These are phyloP conservation scores for Valencia hispanica DNA, from an alignment of 2,797 vertebrate genomes.

Conservation along the genomic window DNA sequence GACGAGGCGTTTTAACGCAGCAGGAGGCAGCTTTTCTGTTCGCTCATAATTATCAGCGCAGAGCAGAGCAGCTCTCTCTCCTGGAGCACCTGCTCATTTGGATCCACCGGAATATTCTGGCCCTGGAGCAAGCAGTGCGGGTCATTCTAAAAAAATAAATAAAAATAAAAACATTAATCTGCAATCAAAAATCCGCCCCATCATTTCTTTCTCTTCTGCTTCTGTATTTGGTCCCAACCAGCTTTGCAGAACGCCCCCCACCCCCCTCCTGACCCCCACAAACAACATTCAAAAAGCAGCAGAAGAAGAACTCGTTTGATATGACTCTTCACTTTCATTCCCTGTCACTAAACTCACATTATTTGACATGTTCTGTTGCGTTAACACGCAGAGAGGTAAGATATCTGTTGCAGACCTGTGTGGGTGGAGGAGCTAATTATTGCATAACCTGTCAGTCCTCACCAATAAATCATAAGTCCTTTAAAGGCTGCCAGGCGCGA, in stretches of 20 bases:
- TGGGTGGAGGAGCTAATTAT: slow-evolving; percentile 56
- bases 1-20: slow-evolving; percentile 45
- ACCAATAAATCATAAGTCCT: slow-evolving; percentile 49
- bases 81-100: neutral
- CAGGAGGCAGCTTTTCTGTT: slow-evolving; percentile 28
- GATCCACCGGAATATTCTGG: neutral
- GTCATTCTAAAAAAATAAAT: slow-evolving; percentile 7
- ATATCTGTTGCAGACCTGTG: slow-evolving; percentile 38
- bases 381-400: neutral
- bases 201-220: neutral
- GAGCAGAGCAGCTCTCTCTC: slow-evolving; percentile 1
- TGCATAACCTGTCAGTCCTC: slow-evolving; percentile 46
- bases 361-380: slow-evolving; percentile 30
- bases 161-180: slow-evolving; percentile 20
- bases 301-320: slow-evolving; percentile 45
- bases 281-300: slow-evolving; percentile 21
- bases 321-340: neutral
- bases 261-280: neutral
- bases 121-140: neutral
- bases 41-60: slow-evolving; percentile 26
- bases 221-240: slow-evolving; percentile 24
- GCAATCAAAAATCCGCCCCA: neutral
- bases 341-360: slow-evolving; percentile 13
- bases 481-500: slow-evolving; percentile 29
- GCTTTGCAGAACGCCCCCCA: slow-evolving; percentile 16